Base-by-base conservation (phyloP, 53 echinoderm and acorn worm species). In the Crossaster papposus region DNA sequence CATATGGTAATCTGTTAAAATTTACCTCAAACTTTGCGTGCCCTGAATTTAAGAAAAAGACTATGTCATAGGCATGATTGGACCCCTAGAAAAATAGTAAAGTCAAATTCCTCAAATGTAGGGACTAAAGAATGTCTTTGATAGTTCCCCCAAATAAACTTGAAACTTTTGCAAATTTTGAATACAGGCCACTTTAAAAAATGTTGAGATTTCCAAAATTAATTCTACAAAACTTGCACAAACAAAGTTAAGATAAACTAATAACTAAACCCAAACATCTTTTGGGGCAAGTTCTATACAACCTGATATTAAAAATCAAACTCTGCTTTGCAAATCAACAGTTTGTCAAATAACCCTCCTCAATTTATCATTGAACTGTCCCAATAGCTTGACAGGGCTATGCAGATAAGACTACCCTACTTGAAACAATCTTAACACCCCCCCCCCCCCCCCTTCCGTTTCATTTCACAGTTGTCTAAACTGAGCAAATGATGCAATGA, bases 381-480 rank as follows among this genome's bases (percentile, higher is more conserved):
- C 24, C 68, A 68, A 68, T 79, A 54, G 15, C 2, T 20, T 30
- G 79, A 51, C 79, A 79, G 54, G 52, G 37, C 17, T 30, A 29
- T 5, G 15, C 30, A 53, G 51, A 30, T 54, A 79, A 24, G 30
- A 24, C 24, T 79, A 4, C 50, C 30, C 2, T 15, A 20, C 53
- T 54, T 30, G 26, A 54, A 53, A n/a, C 6, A 15, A 36, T 36
- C 24, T 28, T 36, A 18, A 26, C 4, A 14, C 10, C 10, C 14
- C 33, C 74, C 24, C 26, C 14, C 13, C 14, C 44, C 44, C 9
- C 44, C 1, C 5, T 22, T 64, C 35, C 81, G 30, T 35, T 81
- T 62, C 26, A 34, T 64, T 82, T 82, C 82, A 65, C 54, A 54
- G 65, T 82, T 82, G 82, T 82, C 82, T 82, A 38, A 44, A 65